A percentile compares a stretch with the other conserved stretches of the same genome.
phyloP scores from a whole-genome alignment of 1,140 invertebrate species.

The Callitettix versicolor region DNA sequence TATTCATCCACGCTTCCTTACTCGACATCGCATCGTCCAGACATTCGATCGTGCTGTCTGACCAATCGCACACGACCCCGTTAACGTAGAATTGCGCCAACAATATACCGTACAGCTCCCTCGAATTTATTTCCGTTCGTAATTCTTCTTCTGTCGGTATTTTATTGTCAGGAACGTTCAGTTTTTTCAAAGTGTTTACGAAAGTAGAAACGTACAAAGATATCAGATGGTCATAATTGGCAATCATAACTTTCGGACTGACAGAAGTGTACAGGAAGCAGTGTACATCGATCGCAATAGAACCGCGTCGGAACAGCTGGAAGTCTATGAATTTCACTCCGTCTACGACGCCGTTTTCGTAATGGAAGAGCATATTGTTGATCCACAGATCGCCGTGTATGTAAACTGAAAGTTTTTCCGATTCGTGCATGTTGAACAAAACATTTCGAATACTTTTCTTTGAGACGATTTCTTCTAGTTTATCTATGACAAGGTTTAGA shows the following conservation, averaged over 20 bases:
- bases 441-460: neutral
- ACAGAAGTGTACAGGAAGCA: neutral
- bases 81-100: no score
- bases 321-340: neutral
- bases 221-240: neutral
- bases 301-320: neutral
- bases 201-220: neutral
- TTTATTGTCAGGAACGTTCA: neutral
- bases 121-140: neutral
- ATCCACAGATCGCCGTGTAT: slow-evolving; percentile 1
- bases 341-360: neutral
- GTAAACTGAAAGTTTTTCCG: neutral
- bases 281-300: neutral
- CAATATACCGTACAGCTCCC: neutral
- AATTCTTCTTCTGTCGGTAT: neutral
- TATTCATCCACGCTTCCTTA: no score
- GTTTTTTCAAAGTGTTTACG: neutral
- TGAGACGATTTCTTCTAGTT: no score
- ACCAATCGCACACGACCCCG: no score
- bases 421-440: neutral
- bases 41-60: no score
- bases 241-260: neutral
- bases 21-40: no score
- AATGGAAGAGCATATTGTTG: neutral
- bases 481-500: no score